A percentile compares a stretch with the other conserved stretches of the same genome.
These are phyloP conservation scores for Actenoides hombroni DNA, from an alignment of 2,113 vertebrate genomes.

Conservation along the genomic window DNA sequence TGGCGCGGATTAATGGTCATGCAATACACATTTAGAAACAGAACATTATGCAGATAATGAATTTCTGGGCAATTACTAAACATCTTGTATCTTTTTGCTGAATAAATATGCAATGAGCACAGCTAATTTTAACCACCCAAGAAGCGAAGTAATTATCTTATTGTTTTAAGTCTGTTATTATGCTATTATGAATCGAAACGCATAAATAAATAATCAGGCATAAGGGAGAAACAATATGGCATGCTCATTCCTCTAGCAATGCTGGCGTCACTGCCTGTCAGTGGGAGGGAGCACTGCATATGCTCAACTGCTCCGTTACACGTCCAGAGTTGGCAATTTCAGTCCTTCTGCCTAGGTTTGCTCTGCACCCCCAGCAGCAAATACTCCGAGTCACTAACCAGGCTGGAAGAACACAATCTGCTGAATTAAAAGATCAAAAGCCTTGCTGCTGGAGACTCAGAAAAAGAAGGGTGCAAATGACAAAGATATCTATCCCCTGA, in stretches of 20 bases:
- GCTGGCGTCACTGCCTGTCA: not conserved
- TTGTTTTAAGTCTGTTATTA: constrained; percentile 49
- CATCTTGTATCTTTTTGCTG: constrained; percentile 6
- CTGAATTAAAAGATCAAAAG: not conserved
- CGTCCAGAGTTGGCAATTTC: not conserved
- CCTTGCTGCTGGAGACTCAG: not conserved
- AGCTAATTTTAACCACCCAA: constrained; percentile 62
- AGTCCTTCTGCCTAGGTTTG: not conserved
- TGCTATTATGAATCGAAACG: not conserved
- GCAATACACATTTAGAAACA: constrained; percentile 41
- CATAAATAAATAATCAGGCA: constrained; percentile 46
- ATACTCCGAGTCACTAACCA: fast-evolving
- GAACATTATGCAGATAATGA: constrained; percentile 50
- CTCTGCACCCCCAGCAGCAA: not conserved
- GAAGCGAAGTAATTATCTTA: constrained; percentile 33
- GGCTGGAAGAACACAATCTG: not conserved
- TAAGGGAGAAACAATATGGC: not conserved
- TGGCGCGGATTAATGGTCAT: constrained; percentile 28
- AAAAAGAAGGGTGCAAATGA: not conserved
- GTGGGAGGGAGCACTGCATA: not conserved
- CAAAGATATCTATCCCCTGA: not conserved
- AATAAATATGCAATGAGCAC: not conserved
- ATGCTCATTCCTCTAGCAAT: not conserved
- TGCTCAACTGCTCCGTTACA: fast-evolving
- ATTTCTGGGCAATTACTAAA: constrained; percentile 52